Evolutionary conservation across 2,888 invertebrate species (phyloP).

Genomic region (Zootermopsis nevadensis): DNA sequence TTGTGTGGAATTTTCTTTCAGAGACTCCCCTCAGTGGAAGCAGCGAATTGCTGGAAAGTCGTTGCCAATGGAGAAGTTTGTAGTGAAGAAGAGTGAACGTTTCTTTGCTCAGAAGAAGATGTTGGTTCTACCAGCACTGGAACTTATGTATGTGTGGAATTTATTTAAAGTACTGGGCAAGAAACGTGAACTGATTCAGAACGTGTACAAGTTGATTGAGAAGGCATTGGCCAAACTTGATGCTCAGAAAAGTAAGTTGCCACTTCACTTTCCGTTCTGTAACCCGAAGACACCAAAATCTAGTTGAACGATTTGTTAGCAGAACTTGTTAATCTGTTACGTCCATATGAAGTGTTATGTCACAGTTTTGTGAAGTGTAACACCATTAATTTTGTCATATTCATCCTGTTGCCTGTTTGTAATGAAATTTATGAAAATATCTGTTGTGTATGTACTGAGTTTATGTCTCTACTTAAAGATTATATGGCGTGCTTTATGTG

Average conservation of each 20-base stretch:
- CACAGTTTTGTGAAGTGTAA: too few relatives aligned
- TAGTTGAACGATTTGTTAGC: too few relatives aligned
- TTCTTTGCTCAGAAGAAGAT: constrained; percentile 79
- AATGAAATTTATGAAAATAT: too few relatives aligned
- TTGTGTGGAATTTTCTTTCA: constrained; percentile 59
- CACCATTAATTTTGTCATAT: too few relatives aligned
- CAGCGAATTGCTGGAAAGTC: constrained; percentile 96
- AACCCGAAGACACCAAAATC: too few relatives aligned
- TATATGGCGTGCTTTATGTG: too few relatives aligned
- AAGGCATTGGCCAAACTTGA: constrained; percentile 61
- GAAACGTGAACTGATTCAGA: constrained; percentile 72
- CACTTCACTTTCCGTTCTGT: too few relatives aligned
- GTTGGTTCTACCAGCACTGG: constrained; percentile 85
- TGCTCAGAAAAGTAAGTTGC: constrained; percentile 57
- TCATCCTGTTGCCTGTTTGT: too few relatives aligned
- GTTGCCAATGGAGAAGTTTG: constrained; percentile 96
- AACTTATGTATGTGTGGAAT: constrained; percentile 94
- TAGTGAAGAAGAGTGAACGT: constrained; percentile 84
- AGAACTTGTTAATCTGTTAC: too few relatives aligned
- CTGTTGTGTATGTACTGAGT: too few relatives aligned
- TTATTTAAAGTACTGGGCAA: constrained; percentile 85
- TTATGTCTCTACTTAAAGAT: too few relatives aligned
- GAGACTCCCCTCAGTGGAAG: constrained; percentile 83
- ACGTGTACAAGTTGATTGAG: constrained; percentile 73
- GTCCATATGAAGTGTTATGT: too few relatives aligned